phyloP scores from a whole-genome alignment of 2,113 vertebrate species.

The Neodon shergylaensis region DNA sequence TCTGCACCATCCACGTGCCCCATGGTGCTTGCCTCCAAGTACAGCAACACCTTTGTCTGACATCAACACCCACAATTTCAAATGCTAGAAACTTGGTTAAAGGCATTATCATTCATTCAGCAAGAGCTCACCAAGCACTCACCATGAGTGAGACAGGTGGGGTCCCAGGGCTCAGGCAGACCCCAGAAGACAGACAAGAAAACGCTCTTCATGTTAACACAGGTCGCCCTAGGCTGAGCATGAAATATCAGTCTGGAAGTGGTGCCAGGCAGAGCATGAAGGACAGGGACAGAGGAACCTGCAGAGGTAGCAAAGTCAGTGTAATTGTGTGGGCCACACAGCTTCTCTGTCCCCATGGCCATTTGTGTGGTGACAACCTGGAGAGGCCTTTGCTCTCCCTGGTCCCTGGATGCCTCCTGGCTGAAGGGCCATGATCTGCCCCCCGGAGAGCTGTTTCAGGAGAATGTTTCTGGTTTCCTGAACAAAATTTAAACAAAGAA shows the following conservation, averaged over 20 bases:
- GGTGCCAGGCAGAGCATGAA: background rate
- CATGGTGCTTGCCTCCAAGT: background rate
- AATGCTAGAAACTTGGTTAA: background rate
- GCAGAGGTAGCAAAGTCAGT: background rate
- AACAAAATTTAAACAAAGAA: background rate
- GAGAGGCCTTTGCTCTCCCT: background rate
- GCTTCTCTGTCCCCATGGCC: background rate
- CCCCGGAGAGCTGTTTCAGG: background rate
- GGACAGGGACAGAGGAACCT: background rate
- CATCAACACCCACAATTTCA: background rate
- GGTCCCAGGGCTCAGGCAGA: background rate
- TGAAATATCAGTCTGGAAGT: background rate
- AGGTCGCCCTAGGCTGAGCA: background rate
- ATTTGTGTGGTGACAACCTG: background rate
- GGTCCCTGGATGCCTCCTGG: background rate
- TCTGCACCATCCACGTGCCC: fast-evolving
- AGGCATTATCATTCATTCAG: background rate
- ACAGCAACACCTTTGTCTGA: background rate
- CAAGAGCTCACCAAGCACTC: background rate
- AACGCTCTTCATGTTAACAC: background rate
- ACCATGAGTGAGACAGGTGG: background rate
- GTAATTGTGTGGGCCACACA: background rate
- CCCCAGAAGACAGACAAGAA: background rate
- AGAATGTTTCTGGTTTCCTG: background rate
- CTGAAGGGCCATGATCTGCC: background rate